Evolutionary conservation across 2,888 invertebrate species (phyloP), one percentile per base, ranked within the genome.

Genomic region (Lasioglossum calceatum): DNA sequence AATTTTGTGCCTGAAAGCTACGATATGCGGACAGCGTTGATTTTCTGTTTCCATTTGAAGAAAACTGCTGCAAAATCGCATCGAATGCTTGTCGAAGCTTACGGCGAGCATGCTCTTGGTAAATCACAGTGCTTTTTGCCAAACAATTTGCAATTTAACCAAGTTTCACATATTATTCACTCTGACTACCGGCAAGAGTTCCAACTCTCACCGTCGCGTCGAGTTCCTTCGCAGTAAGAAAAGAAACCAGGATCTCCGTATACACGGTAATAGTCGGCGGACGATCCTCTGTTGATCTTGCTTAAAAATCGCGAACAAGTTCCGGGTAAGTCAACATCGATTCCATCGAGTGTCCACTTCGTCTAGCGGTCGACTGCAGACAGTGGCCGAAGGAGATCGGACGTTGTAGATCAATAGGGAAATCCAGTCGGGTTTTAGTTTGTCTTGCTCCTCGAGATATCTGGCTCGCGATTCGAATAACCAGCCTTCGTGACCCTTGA

Each of bases 381-480:
- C 71, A 39, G 47, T 39, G 67, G 61, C 36, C 67, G 14, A n/a
- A 42, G 70, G 76, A 83, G 83, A 89, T 79, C 84, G 78, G 80
- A 79, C 75, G 39, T 44, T 70, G 81, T 85, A 82, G 89, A 85
- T 89, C 87, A 72, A 84, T 74, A 73, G 79, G 72, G 85, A 79
- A 86, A 85, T 73, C 80, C 74, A 44, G 27, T 76, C 75, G 81
- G 76, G 76, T 72, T 78, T 79, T 80, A 74, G 73, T 42, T 75
- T 81, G 72, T 85, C 81, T 71, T 77, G 64, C 70, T 54, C 70
- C 82, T 74, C 76, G 73, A 50, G 50, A 58, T 70, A 84, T 78
- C 77, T 39, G 67, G 23, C 67, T 32, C 23, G 27, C 47, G 47
- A 82, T 85, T 86, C 85, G 80, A 92, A 90, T 86, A 85, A 89